Percentiles rank a stretch among this genome's conserved stretches.
Evolutionary conservation across 2,888 invertebrate species (phyloP).

Genomic region (Keiferia lycopersicella): DNA sequence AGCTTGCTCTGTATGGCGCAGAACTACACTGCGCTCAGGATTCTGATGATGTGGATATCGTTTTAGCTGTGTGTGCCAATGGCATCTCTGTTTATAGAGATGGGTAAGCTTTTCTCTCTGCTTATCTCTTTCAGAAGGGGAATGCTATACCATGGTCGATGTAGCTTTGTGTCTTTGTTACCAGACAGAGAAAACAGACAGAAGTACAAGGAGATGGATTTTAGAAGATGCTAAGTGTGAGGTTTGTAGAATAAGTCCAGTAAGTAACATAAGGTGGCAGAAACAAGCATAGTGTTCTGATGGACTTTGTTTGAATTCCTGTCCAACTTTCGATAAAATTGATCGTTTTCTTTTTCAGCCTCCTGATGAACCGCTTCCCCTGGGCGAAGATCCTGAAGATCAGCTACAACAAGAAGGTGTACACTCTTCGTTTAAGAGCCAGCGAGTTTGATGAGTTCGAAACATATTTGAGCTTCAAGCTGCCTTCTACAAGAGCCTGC

Average conservation of each 20-base stretch:
- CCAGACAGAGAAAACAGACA: no score
- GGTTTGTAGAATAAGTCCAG: no score
- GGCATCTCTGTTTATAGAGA: conserved; percentile 97
- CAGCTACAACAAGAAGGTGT: conserved; percentile 97
- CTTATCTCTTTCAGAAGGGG: not conserved
- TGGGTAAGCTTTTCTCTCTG: conserved; percentile 77
- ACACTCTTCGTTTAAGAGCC: conserved; percentile 96
- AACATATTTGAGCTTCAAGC: conserved; percentile 94
- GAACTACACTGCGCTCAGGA: conserved; percentile 97
- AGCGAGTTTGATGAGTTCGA: conserved; percentile 97
- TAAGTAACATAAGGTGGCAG: no score
- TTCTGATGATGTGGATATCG: conserved; percentile 93
- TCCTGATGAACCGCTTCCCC: conserved; percentile 97
- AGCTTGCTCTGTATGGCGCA: conserved; percentile 98
- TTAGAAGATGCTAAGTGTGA: no score
- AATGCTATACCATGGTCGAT: no score
- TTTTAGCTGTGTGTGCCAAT: conserved; percentile 96
- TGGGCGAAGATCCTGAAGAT: conserved; percentile 99
- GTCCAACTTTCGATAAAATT: no score
- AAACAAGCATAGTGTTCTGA: no score
- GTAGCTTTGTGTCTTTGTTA: not conserved
- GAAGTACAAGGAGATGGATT: no score
- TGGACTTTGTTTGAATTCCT: no score
- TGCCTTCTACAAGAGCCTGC: conserved; percentile 93
- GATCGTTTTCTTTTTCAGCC: conserved; percentile 70